phyloP scores from a whole-genome alignment of 1,140 invertebrate species.

The Aphis craccivora region DNA sequence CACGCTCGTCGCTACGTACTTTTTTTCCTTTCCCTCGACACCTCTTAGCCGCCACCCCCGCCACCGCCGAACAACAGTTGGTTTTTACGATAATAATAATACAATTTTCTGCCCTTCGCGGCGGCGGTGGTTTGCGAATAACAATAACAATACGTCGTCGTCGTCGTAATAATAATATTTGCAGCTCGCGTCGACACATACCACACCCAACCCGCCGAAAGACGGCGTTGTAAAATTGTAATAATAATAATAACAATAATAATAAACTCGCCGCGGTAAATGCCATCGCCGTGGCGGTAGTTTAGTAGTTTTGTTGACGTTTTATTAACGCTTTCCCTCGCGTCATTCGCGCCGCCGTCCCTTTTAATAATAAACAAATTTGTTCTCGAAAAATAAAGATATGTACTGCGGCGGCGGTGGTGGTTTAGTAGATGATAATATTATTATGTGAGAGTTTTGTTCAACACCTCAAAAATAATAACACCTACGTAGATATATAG shows the following conservation, averaged over 20 bases:
- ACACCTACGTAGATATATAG: neutral
- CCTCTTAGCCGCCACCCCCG: neutral
- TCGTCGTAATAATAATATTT: slow-evolving; percentile 34
- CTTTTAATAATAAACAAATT: slow-evolving; percentile 41
- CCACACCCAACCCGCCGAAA: neutral
- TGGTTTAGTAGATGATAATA: neutral
- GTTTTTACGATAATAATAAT: slow-evolving; percentile 42
- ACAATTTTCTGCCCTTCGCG: slow-evolving; percentile 1
- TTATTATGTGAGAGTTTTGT: neutral
- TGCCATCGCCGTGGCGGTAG: neutral
- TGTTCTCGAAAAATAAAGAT: slow-evolving; percentile 24
- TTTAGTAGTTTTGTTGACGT: slow-evolving; percentile 35
- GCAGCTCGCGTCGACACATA: neutral
- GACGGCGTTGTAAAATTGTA: slow-evolving; percentile 28
- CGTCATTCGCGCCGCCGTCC: neutral
- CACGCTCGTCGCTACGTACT: neutral
- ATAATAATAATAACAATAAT: slow-evolving; percentile 38
- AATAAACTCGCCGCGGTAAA: slow-evolving; percentile 38
- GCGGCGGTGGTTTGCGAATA: slow-evolving; percentile 17
- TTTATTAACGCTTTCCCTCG: slow-evolving; percentile 21
- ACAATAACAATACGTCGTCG: slow-evolving; percentile 44
- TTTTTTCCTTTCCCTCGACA: neutral
- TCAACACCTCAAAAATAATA: neutral
- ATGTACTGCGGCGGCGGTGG: no score
- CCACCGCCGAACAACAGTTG: slow-evolving; percentile 10